Conservation (phyloP, 2,113 vertebrate genomes). For the Forbesichthys agassizii region DNA sequence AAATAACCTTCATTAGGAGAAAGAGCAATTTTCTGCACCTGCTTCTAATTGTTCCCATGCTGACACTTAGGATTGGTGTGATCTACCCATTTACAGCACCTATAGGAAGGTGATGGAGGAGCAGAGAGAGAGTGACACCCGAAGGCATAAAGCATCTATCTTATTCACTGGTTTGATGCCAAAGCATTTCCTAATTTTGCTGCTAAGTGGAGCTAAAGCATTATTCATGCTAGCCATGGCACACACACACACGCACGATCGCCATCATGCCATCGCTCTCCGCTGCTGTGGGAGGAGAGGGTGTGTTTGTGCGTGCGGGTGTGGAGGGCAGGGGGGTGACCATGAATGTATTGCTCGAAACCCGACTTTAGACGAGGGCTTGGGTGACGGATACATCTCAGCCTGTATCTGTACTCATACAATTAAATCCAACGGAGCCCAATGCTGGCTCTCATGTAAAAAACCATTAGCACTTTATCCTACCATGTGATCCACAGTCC, state of each 20-base stretch:
- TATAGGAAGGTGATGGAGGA: constrained; percentile 11
- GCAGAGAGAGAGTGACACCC: constrained; percentile 17
- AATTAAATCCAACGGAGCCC: constrained; percentile 35
- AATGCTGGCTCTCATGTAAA: background rate
- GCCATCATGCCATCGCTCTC: constrained; percentile 9
- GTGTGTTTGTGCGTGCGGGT: background rate
- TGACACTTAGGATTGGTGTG: constrained; percentile 55
- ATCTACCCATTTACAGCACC: constrained; percentile 57
- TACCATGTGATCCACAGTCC: constrained; percentile 49
- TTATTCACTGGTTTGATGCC: constrained; percentile 52
- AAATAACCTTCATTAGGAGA: constrained; percentile 63
- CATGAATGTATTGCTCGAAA: background rate
- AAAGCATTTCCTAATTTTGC: constrained; percentile 52
- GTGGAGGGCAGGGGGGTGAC: background rate
- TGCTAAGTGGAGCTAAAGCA: constrained; percentile 38
- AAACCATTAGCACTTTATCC: constrained; percentile 55
- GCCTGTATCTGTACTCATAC: constrained; percentile 28
- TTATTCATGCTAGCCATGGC: constrained; percentile 42
- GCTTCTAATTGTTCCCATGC: constrained; percentile 66
- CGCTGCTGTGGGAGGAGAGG: background rate
- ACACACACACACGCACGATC: constrained; percentile 5
- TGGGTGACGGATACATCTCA: constrained; percentile 46
- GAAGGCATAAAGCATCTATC: constrained; percentile 39
- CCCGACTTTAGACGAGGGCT: background rate
- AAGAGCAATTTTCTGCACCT: constrained; percentile 59